These are phyloP conservation scores for Plagodis dolabraria DNA, from an alignment of 2,888 invertebrate genomes.

Conservation along the genomic window DNA sequence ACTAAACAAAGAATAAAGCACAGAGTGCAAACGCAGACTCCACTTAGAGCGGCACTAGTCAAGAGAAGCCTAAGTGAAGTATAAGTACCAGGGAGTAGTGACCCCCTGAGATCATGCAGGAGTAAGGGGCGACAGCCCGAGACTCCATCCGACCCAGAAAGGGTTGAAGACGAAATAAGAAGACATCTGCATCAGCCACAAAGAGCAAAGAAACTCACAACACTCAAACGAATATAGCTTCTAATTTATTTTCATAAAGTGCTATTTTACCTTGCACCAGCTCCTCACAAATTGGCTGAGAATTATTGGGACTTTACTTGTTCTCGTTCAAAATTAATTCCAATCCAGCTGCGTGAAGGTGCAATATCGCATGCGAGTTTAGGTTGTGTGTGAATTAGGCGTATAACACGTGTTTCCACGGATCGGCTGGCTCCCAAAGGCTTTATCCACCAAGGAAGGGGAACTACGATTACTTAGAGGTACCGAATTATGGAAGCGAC, in stretches of 20 bases:
- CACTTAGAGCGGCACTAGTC: no score
- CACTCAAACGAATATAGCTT: constrained; percentile 7
- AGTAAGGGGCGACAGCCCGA: no score
- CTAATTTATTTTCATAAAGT: constrained; percentile 5
- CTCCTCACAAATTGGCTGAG: constrained; percentile 5
- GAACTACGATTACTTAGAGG: constrained; percentile 9
- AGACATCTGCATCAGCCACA: neutral
- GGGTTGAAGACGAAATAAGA: no score
- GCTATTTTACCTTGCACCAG: constrained; percentile 3
- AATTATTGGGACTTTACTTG: constrained; percentile 5
- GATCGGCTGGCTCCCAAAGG: constrained; percentile 16
- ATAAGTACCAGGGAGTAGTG: no score
- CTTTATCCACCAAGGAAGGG: constrained; percentile 7
- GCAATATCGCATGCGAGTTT: constrained; percentile 4
- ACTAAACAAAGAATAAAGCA: no score
- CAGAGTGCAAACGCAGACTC: no score
- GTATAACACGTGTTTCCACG: constrained; percentile 21
- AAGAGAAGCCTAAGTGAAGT: no score
- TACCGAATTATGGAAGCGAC: constrained; percentile 8
- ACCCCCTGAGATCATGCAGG: no score
- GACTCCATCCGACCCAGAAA: no score
- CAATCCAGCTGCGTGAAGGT: neutral
- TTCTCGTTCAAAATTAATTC: constrained; percentile 2
- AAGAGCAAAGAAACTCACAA: neutral
- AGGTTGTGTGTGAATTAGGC: constrained; percentile 9